Percentiles rank a stretch among this genome's conserved stretches.
Conservation (phyloP, 2,113 vertebrate genomes). For the Anhinga anhinga region DNA sequence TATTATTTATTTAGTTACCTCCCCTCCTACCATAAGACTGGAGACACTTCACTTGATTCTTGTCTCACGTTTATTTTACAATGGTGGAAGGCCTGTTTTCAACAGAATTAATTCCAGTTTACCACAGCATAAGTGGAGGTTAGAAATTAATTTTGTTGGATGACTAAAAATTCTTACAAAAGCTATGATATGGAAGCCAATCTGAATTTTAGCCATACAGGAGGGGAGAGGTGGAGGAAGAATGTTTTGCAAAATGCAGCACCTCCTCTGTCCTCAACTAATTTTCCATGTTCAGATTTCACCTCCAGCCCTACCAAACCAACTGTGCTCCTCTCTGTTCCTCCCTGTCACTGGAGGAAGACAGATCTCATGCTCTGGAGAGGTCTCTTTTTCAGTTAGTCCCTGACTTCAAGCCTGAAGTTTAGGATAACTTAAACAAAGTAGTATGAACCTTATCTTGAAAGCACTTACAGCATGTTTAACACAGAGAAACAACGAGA, state of each 20-base stretch:
- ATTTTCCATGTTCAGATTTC: background rate
- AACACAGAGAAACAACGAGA: background rate
- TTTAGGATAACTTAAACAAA: background rate
- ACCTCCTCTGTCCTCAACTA: background rate
- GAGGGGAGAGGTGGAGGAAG: background rate
- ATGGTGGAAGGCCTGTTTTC: background rate
- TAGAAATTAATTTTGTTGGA: background rate
- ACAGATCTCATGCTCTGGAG: background rate
- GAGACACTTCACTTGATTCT: background rate
- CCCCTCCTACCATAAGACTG: background rate
- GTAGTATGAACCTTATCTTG: background rate
- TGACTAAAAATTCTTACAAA: background rate
- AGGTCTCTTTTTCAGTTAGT: background rate
- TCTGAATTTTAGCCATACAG: background rate
- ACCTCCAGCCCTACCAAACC: background rate
- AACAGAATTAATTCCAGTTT: background rate
- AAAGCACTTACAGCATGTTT: background rate
- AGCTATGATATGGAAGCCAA: background rate
- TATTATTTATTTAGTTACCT: background rate
- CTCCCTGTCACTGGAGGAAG: background rate
- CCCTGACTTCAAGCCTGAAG: background rate
- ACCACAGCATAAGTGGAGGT: background rate
- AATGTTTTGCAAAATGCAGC: background rate
- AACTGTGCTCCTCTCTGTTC: background rate
- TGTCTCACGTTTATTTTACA: background rate